Percentiles rank a stretch among this genome's conserved stretches.
phyloP scores from a whole-genome alignment of 2,113 vertebrate genomes.

The Aegotheles bennettii region DNA sequence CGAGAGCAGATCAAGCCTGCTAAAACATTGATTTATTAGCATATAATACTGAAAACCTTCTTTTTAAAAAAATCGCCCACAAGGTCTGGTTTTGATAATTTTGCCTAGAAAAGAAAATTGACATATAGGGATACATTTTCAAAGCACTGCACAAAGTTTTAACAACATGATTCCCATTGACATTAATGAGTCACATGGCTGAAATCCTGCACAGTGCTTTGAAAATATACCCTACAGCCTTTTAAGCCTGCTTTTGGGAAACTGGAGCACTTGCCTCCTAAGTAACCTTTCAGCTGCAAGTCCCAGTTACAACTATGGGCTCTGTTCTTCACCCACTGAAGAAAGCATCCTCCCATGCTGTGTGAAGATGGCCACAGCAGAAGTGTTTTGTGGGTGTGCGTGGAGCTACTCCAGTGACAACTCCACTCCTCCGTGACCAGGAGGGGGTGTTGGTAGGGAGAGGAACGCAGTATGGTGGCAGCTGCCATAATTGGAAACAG shows the following conservation, averaged over 20 bases:
- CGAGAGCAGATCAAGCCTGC: not conserved
- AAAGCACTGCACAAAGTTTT: constrained; percentile 25
- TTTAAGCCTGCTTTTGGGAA: constrained; percentile 38
- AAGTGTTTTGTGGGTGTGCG: fast-evolving
- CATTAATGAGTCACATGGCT: constrained; percentile 39
- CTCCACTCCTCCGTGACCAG: not conserved
- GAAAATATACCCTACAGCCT: constrained; percentile 28
- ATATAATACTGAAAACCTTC: constrained; percentile 14
- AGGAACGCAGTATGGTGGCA: not conserved
- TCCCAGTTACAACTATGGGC: not conserved
- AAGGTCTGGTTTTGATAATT: constrained; percentile 58
- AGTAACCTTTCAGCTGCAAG: not conserved
- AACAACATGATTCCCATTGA: constrained; percentile 18
- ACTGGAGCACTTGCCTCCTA: constrained; percentile 2
- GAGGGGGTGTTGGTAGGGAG: not conserved
- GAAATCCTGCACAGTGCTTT: constrained; percentile 33
- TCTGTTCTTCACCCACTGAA: fast-evolving
- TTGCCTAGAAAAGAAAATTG: constrained; percentile 19
- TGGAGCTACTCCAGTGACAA: not conserved
- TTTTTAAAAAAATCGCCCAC: not conserved
- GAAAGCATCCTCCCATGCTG: not conserved
- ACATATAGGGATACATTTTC: constrained; percentile 28
- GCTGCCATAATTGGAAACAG: not conserved
- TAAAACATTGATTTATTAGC: constrained; percentile 17
- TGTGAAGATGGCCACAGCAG: not conserved